Conservation (phyloP, 92 coral and sea anemone genomes). For the Bergia sp. region DNA sequence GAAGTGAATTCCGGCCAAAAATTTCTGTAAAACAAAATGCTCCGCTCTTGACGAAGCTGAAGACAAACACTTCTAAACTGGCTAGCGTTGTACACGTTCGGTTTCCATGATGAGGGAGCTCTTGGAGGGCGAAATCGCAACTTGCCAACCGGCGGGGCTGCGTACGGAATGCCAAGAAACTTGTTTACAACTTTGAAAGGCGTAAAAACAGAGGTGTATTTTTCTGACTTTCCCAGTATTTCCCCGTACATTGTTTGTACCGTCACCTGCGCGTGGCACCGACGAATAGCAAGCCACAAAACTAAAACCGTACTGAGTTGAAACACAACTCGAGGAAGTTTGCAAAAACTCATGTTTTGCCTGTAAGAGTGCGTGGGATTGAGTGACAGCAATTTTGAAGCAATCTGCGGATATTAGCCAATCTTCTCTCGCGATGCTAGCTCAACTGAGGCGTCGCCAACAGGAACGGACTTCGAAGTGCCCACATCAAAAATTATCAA, state of each 20-base stretch:
- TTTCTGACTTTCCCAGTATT: conserved; percentile 61
- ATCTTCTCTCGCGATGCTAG: background rate
- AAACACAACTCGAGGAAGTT: background rate
- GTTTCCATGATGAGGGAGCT: conserved; percentile 62
- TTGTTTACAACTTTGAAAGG: conserved; percentile 66
- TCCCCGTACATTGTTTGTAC: conserved; percentile 67
- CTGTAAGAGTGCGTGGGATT: conserved; percentile 31
- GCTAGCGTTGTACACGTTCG: conserved; percentile 67
- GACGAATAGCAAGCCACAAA: background rate
- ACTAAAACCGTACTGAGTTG: background rate
- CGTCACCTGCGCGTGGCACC: conserved; percentile 19
- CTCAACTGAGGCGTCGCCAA: conserved; percentile 22
- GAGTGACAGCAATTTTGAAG: conserved; percentile 32
- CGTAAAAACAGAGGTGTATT: conserved; percentile 46
- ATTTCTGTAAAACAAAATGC: conserved; percentile 39
- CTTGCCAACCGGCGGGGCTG: conserved; percentile 76
- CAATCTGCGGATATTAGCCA: conserved; percentile 5
- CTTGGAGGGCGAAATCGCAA: conserved; percentile 75
- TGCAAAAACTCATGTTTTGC: conserved; percentile 10
- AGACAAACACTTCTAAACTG: conserved; percentile 67
- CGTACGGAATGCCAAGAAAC: conserved; percentile 86
- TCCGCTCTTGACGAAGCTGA: conserved; percentile 48
- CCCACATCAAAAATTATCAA: background rate
- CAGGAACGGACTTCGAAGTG: conserved; percentile 5
- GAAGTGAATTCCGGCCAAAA: conserved; percentile 61